Evolutionary conservation across 30 jellyfish, hydroid and myxozoan species (phyloP).

Genomic region (Sanderia malayensis): DNA sequence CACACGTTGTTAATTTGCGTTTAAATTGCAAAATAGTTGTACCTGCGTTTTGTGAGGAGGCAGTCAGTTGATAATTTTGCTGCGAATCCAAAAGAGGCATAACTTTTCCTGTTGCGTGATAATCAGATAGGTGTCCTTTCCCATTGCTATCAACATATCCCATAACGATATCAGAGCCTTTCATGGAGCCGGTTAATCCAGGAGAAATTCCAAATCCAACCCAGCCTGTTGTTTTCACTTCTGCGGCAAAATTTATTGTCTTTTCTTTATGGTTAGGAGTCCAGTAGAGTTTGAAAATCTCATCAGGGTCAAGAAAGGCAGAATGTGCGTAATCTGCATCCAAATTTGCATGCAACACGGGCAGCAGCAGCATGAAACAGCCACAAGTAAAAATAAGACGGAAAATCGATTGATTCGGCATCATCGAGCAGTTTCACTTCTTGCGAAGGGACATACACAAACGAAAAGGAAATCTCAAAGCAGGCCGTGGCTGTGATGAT

Average conservation of each 20-base stretch:
- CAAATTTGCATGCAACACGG: too few species aligned
- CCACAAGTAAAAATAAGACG: too few species aligned
- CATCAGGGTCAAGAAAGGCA: background rate
- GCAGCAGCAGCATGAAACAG: too few species aligned
- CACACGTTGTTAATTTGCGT: conserved; percentile 54
- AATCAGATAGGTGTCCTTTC: conserved; percentile 40
- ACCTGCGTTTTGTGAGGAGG: conserved; percentile 39
- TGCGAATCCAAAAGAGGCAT: conserved; percentile 37
- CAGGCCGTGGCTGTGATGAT: too few species aligned
- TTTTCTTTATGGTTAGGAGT: conserved; percentile 10
- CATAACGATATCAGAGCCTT: conserved; percentile 33
- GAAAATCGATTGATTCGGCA: too few species aligned
- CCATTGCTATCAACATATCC: conserved; percentile 55
- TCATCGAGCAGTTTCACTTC: too few species aligned
- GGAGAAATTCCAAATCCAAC: conserved; percentile 57
- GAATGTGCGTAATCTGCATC: too few species aligned
- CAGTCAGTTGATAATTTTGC: conserved; percentile 47
- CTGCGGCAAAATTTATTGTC: conserved; percentile 27
- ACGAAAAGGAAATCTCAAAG: too few species aligned
- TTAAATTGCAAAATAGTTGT: conserved; percentile 36
- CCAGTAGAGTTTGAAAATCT: background rate
- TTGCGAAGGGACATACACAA: too few species aligned
- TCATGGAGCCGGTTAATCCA: conserved; percentile 48
- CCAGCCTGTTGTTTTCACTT: too few species aligned
- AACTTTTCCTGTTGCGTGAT: conserved; percentile 24